Evolutionary conservation across 2,113 vertebrate genomes (phyloP).

Genomic region (Dicerorhinus sumatrensis): DNA sequence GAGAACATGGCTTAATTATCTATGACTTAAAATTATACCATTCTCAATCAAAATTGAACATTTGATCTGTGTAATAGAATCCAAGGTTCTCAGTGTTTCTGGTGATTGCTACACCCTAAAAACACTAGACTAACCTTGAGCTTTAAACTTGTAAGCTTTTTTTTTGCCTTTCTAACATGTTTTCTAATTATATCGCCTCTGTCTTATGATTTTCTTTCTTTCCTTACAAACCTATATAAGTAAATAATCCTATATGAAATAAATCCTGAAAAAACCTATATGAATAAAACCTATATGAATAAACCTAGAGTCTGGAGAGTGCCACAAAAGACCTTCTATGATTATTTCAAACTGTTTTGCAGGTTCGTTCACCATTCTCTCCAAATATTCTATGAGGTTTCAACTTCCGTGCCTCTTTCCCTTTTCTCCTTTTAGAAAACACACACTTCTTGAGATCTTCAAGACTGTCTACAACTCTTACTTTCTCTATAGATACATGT

Average conservation of each 20-base stretch:
- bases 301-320: neutral
- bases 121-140: neutral
- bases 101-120: neutral
- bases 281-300: neutral
- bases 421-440: neutral
- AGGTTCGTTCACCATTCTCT: neutral
- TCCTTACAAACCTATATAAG: neutral
- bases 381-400: neutral
- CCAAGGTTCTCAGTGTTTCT: neutral
- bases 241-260: neutral
- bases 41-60: conserved; percentile 38
- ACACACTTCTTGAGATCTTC: neutral
- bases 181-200: neutral
- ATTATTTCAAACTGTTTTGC: neutral
- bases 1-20: neutral
- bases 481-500: neutral
- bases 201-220: neutral
- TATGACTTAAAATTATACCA: neutral
- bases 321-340: neutral
- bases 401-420: neutral
- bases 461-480: neutral
- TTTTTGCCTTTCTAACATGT: neutral
- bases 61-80: neutral
- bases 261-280: neutral
- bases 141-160: neutral